Percentiles rank a stretch among this genome's conserved stretches.
Evolutionary conservation across 2,113 vertebrate genomes (phyloP).

Genomic region (Toxotes chatareus): DNA sequence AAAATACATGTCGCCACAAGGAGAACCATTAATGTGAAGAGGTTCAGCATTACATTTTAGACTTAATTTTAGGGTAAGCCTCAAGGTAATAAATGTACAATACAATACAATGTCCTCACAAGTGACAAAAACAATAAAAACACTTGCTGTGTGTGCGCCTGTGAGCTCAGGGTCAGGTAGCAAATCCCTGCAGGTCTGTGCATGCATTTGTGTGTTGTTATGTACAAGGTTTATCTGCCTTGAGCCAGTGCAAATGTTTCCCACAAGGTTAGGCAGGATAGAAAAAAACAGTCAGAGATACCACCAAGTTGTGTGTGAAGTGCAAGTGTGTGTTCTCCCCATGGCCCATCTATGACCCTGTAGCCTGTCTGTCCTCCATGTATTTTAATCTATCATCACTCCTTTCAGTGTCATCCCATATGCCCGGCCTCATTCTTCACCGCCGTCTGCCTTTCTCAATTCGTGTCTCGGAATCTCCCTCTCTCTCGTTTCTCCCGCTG

Average conservation of each 20-base stretch:
- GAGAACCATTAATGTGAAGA: conserved; percentile 21
- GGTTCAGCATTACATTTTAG: conserved; percentile 12
- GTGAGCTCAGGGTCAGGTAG: conserved; percentile 22
- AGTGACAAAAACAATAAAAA: background rate
- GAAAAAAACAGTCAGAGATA: conserved; percentile 36
- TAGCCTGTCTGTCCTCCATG: conserved; percentile 71
- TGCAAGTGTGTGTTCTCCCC: conserved; percentile 56
- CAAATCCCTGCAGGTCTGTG: conserved; percentile 37
- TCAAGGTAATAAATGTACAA: background rate
- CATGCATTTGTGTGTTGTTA: conserved; percentile 38
- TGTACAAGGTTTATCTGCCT: conserved; percentile 45
- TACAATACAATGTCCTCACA: conserved; percentile 11
- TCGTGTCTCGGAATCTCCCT: conserved; percentile 20
- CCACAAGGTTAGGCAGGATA: conserved; percentile 46
- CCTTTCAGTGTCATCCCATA: conserved; percentile 60
- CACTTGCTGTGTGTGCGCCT: background rate
- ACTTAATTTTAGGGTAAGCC: conserved; percentile 1
- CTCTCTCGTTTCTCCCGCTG: background rate
- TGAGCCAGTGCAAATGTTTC: conserved; percentile 36
- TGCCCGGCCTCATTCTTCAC: conserved; percentile 69
- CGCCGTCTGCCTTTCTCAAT: conserved; percentile 55
- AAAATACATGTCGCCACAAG: background rate
- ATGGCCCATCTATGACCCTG: conserved; percentile 72
- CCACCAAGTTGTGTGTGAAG: conserved; percentile 44
- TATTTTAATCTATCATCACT: conserved; percentile 76